Base-by-base conservation (phyloP, 1,140 invertebrate genomes). In the Bombus superbus region DNA sequence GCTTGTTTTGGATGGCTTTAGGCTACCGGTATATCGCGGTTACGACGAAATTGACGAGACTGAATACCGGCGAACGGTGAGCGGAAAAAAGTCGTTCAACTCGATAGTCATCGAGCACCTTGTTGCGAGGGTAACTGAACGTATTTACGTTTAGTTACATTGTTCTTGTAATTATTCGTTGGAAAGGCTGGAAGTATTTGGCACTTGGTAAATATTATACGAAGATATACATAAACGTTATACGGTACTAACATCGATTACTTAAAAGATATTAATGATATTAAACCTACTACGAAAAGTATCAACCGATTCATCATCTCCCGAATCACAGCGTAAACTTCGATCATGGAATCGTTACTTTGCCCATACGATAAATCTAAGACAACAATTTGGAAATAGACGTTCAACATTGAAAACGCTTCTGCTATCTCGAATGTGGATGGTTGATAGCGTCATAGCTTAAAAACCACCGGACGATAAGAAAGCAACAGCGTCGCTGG, bases 1-100 rank as follows among this genome's bases (percentile, higher is more conserved):
- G 87, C 88, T 92, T 92, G 92, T 93, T 93, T 92, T 81, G 83
- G 87, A 93, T 88, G 86, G 88, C 87, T 89, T 88, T 92, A 86
- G 86, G 59, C 89, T 72, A 77, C 66, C 72, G 47, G 71, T 82
- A 71, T 86, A 83, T 89, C 83, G 77, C 73, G 85, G 88, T 81
- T 78, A 69, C 76, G 62, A 89, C 75, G 76, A 84, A 87, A 90
- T 90, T 89, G 59, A 42, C 64, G 25, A 57, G 44, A 42, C 6
- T 28, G 69, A 22, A 72, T 38, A 25, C 11, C 10, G 32, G 35
- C 6, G 11, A 44, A 25, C 42, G 18, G 18, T n/a, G 4, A 38
- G 9, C 32, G n/a, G 42, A 32, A 47, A 73, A 72, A 72, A 42
- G 3, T 28, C 1, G 35, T 40, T 13, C 22, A 25, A 28, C 5